A percentile compares a stretch with the other conserved stretches of the same genome.
Conservation (phyloP, 2,113 vertebrate genomes). For the Rattus norvegicus region DNA sequence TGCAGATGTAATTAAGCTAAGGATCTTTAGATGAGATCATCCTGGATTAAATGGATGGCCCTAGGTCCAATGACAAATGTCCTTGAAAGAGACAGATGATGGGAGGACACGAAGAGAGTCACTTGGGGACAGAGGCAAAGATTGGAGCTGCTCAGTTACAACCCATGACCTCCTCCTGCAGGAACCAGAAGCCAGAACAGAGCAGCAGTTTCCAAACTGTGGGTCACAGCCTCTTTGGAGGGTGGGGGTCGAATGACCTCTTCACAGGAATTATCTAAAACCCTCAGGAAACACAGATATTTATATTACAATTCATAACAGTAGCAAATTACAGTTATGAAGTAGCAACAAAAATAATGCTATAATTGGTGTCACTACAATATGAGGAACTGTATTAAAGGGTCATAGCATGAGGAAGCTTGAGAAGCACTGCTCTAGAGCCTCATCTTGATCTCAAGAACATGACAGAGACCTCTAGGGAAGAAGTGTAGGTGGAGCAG, state of each 20-base stretch:
- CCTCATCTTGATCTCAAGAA: not conserved
- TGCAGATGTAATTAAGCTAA: constrained; percentile 46
- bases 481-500: not conserved
- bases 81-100: constrained; percentile 1
- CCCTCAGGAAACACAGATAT: not conserved
- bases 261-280: not conserved
- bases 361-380: not conserved
- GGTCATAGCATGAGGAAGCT: not conserved
- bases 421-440: not conserved
- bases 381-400: not conserved
- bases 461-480: not conserved
- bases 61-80: not conserved
- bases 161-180: not conserved
- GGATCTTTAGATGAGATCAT: not conserved
- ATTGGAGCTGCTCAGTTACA: not conserved
- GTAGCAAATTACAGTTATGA: not conserved
- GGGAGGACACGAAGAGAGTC: not conserved
- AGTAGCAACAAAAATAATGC: not conserved
- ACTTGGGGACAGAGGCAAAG: not conserved
- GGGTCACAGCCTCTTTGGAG: not conserved
- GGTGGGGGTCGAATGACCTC: not conserved
- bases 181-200: not conserved
- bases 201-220: not conserved
- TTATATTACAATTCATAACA: not conserved
- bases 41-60: constrained; percentile 23